Evolutionary conservation across 2,113 vertebrate genomes (phyloP).

Genomic region (Zosterops lateralis): DNA sequence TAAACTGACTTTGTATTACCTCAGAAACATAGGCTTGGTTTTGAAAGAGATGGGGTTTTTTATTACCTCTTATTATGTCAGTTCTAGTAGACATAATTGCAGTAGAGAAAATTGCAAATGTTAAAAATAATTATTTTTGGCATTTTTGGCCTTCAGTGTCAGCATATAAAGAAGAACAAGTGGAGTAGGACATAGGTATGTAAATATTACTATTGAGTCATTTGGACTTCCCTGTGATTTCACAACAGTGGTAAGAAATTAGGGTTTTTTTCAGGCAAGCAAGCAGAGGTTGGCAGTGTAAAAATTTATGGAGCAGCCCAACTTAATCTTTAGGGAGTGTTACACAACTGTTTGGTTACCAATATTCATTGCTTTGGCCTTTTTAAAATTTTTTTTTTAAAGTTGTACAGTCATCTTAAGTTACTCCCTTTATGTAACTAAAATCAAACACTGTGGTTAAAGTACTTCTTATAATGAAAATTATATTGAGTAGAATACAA

Average conservation of each 20-base stretch:
- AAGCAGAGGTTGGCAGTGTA: neutral
- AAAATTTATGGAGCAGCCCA: neutral
- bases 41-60: neutral
- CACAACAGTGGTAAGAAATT: neutral
- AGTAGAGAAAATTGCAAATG: neutral
- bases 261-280: neutral
- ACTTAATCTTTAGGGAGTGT: neutral
- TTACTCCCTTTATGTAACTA: neutral
- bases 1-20: neutral
- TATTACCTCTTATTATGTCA: neutral
- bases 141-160: neutral
- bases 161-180: neutral
- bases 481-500: neutral
- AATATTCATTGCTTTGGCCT: neutral
- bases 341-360: neutral
- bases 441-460: neutral
- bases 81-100: neutral
- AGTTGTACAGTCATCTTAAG: neutral
- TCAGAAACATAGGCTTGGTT: neutral
- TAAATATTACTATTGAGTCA: conserved; percentile 13
- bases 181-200: neutral
- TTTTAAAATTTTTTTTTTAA: neutral
- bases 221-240: conserved; percentile 4
- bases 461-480: neutral
- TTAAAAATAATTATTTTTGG: neutral